Base-by-base conservation (phyloP, 2,113 vertebrate species). In the Coptodon rendalli region DNA sequence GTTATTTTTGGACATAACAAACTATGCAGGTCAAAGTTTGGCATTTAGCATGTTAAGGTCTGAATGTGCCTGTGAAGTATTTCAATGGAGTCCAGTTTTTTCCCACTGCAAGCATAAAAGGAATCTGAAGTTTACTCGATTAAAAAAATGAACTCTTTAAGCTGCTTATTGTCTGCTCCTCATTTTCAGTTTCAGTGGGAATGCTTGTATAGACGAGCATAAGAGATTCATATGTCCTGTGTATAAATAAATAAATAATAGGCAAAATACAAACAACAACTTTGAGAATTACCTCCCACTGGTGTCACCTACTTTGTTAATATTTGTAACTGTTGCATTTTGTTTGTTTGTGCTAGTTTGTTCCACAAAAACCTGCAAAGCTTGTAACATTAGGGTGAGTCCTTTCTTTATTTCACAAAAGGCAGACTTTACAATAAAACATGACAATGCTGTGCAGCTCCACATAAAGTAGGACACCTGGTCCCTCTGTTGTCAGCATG, bases 1-100 rank as follows among this genome's bases (percentile, higher is more conserved):
- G 13, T 43, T 71, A 9, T 66, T 38, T n/a, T 38, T 38, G 10
- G 61, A 71, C 38, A 73, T 43, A 16, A 11, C 27, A 45, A 68
- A 40, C 63, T 43, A 38, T 3, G 22, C 66, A 16, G 38, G 38
- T 27, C 38, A 45, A 38, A 73, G 13, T 27, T 73, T 73, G 38
- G 0, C 3, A 0, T 73, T 71, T 24, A 5, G 7, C 6, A 40
- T 24, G 36, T 68, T 68, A 22, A 1, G n/a, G 36, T 40, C 11
- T 19, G 9, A 68, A 68, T 34, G 29, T 19, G 8, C 0, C 57
- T 61, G 57, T 63, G n/a, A 22, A 43, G 36, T 40, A 14, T 5
- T 71, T 3, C 13, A 13, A 1, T 8, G n/a, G 63, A 68, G 7
- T 22, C 11, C 19, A 68, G 12, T 5, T 63, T 40, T 4, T 71